Conservation (phyloP, 2,797 vertebrate species). For the Loriculus beryllinus region DNA sequence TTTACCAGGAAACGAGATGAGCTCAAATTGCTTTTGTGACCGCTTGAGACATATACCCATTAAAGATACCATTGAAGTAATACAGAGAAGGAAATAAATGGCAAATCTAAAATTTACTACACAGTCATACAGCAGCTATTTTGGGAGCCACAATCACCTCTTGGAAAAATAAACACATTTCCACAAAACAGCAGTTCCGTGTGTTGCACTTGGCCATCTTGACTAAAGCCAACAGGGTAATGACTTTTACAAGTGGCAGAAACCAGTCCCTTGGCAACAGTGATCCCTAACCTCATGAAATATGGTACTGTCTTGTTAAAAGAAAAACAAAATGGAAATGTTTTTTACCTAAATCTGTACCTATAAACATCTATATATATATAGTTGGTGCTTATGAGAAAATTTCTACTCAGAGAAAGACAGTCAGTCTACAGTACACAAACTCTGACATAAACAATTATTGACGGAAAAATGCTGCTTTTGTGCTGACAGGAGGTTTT, state of each 20-base stretch:
- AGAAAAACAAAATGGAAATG: background rate
- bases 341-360: background rate
- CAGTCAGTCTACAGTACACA: background rate
- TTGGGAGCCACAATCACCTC: conserved; percentile 51
- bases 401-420: background rate
- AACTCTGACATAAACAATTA: background rate
- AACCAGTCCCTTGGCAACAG: background rate
- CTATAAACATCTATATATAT: background rate
- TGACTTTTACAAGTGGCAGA: conserved; percentile 12
- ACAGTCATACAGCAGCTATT: conserved; percentile 30
- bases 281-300: background rate
- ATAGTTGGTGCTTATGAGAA: background rate
- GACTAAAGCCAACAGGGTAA: background rate
- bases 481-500: background rate
- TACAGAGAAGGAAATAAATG: conserved; percentile 23
- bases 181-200: conserved; percentile 16
- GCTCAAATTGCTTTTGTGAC: background rate
- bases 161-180: conserved; percentile 59
- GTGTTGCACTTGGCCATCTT: conserved; percentile 19
- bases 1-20: conserved; percentile 6
- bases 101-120: conserved; percentile 50
- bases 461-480: background rate
- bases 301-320: background rate
- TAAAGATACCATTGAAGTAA: background rate
- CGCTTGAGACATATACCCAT: background rate